These are phyloP conservation scores for Orchestia grillus DNA, from an alignment of 1,140 invertebrate genomes.

Conservation along the genomic window DNA sequence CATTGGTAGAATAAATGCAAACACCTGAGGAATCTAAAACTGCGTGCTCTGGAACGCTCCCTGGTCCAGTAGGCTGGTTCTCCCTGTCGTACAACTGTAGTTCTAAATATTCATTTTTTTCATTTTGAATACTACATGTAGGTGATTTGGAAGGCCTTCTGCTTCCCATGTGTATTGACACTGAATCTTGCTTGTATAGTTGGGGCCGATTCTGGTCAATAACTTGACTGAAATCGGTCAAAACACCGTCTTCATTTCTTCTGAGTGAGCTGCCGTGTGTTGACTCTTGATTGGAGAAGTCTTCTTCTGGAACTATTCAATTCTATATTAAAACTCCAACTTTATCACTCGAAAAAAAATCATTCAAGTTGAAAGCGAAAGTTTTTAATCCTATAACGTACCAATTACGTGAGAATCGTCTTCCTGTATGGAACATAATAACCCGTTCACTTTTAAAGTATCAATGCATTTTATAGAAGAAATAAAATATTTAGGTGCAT, in stretches of 20 bases:
- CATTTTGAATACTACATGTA: background rate
- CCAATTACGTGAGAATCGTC: background rate
- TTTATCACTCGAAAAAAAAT: background rate
- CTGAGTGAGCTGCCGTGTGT: conserved; percentile 32
- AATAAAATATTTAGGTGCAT: background rate
- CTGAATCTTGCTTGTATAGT: background rate
- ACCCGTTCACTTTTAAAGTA: background rate
- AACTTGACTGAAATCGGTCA: background rate
- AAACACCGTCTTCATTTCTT: background rate
- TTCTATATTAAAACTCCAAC: background rate
- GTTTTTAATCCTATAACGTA: background rate
- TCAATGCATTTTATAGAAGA: background rate
- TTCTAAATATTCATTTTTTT: background rate
- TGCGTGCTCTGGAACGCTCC: background rate
- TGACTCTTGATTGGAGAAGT: background rate
- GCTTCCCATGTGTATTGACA: background rate
- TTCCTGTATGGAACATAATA: background rate
- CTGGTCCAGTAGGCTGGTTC: background rate
- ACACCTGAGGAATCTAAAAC: background rate
- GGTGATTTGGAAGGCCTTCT: background rate
- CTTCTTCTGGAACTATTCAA: conserved; percentile 4
- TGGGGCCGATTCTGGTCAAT: background rate
- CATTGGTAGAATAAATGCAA: conserved; percentile 5
- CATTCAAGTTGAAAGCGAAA: background rate
- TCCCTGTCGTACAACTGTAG: background rate